These are phyloP conservation scores for Melinaea menophilus DNA, from an alignment of 2,888 invertebrate genomes.

Conservation along the genomic window DNA sequence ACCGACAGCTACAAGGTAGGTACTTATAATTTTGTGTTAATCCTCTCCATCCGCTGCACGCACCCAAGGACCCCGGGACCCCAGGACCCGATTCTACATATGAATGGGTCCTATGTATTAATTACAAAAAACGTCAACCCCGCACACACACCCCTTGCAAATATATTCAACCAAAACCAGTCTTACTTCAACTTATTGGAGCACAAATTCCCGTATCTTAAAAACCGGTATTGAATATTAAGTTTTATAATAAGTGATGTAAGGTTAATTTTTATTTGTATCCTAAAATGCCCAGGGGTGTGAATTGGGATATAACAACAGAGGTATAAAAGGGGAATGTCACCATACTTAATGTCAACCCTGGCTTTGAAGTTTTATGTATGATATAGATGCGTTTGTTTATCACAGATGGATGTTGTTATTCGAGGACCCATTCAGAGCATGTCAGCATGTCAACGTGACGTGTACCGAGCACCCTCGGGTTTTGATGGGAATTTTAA, in stretches of 20 bases:
- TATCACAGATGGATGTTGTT: slow-evolving; percentile 39
- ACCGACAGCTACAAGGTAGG: slow-evolving; percentile 16
- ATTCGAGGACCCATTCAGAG: slow-evolving; percentile 23
- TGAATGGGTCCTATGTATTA: slow-evolving; percentile 73
- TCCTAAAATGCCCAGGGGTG: slow-evolving; percentile 59
- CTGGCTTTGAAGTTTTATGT: slow-evolving; percentile 67
- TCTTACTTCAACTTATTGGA: slow-evolving; percentile 34
- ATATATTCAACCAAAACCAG: slow-evolving; percentile 34
- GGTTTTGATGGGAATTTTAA: background rate
- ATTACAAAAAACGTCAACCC: slow-evolving; percentile 70
- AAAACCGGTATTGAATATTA: slow-evolving; percentile 30
- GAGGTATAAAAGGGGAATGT: slow-evolving; percentile 61
- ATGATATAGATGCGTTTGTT: slow-evolving; percentile 53
- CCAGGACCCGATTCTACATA: slow-evolving; percentile 62
- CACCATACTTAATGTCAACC: slow-evolving; percentile 72
- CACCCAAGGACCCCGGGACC: slow-evolving; percentile 37
- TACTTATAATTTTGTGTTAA: slow-evolving; percentile 25
- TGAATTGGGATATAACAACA: slow-evolving; percentile 73
- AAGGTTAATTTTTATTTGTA: slow-evolving; percentile 37
- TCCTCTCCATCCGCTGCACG: slow-evolving; percentile 29
- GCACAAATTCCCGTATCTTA: slow-evolving; percentile 38
- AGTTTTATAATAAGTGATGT: slow-evolving; percentile 21
- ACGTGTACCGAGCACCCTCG: slow-evolving; percentile 4
- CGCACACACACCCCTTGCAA: slow-evolving; percentile 60
- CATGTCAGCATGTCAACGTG: slow-evolving; percentile 10